Conservation (phyloP, 2,113 vertebrate genomes). For the Clarias macrocephalus region DNA sequence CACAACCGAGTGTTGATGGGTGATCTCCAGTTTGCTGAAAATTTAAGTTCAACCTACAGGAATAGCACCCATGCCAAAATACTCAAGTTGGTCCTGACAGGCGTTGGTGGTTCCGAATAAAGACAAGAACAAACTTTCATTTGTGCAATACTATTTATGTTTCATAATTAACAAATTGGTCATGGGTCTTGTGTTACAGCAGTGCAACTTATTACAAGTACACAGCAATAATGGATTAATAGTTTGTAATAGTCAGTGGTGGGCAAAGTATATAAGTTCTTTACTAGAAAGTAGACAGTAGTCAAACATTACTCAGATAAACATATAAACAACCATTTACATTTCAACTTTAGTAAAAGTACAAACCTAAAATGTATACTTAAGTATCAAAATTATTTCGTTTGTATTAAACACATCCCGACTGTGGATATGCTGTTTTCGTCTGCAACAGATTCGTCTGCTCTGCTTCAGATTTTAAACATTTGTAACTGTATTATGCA, state of each 20-base stretch:
- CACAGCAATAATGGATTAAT: not conserved
- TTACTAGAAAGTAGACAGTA: no score
- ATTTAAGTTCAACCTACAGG: not conserved
- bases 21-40: conserved; percentile 14
- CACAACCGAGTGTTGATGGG: conserved; percentile 1
- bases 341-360: no score
- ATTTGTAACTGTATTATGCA: no score
- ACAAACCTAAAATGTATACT: no score
- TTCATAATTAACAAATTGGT: not conserved
- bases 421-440: no score
- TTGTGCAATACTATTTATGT: not conserved
- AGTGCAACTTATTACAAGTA: not conserved
- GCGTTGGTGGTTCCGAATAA: not conserved
- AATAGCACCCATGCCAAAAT: conserved; percentile 18
- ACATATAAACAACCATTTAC: no score
- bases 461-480: no score
- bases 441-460: no score
- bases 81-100: not conserved
- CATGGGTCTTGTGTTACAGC: not conserved
- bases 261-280: no score
- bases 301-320: no score
- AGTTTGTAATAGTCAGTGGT: not conserved
- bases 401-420: no score
- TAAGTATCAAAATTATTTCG: no score
- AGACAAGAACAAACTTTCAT: not conserved